Base-by-base conservation (phyloP, 2,888 invertebrate species). In the Hartigia nigra region DNA sequence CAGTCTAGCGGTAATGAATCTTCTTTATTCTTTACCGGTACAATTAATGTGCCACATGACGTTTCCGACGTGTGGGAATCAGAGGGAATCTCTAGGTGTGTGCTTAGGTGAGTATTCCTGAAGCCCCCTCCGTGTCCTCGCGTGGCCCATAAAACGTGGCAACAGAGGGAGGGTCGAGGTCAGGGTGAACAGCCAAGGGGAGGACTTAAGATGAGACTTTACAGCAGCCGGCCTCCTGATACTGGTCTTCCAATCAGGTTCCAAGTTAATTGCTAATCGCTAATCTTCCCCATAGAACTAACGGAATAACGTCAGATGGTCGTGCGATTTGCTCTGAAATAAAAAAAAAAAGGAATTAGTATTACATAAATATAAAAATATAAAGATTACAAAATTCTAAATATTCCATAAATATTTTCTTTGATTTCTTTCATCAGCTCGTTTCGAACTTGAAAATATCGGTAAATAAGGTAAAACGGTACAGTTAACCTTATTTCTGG, bases 1-100 rank as follows among this genome's bases (percentile, higher is more conserved):
- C 84, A 82, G 31, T 77, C 69, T 77, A 81, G 82, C 82, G 83
- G 83, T 82, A 83, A 87, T 86, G 87, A 88, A 88, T 87, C 87
- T 87, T 85, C 88, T 85, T 87, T 88, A 88, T 86, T 86, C 70
- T 82, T 82, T 80, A 81, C 82, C 85, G 87, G 85, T 89, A 87
- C 90, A 90, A 90, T 90, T 90, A 89, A 90, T 89, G 86, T 85
- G 86, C 89, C 90, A 90, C 88, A 90, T 90, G 90, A 90, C 89
- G 90, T 88, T 90, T 89, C 88, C 89, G 86, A 88, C 85, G 82
- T 86, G 82, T 88, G 88, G 88, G 88, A 89, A 89, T 89, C 88
- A 87, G 80, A 79, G 81, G 80, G 39, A 55, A 55, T 55, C 39
- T 55, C 39, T 55, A 55, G 39, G 39, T 55, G 39, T 55, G 39